Evolutionary conservation across 2,888 invertebrate genomes (phyloP).

Genomic region (Meliscaeva auricollis): DNA sequence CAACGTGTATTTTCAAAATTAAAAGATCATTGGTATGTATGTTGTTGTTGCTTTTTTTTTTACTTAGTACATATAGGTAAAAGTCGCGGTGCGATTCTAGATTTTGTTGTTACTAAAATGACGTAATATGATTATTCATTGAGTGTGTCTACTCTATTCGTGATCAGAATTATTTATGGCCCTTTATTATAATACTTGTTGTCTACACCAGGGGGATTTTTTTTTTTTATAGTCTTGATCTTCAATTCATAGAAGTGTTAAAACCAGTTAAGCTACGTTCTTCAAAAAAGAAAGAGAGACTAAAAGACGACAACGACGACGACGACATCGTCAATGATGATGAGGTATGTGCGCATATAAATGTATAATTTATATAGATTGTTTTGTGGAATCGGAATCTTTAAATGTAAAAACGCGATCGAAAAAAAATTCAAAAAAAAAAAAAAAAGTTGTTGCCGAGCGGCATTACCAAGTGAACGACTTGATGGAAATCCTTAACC

Average conservation of each 20-base stretch:
- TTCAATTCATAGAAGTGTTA: constrained; percentile 60
- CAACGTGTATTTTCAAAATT: constrained; percentile 52
- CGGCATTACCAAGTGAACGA: constrained; percentile 48
- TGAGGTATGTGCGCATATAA: not conserved
- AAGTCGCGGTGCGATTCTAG: constrained; percentile 24
- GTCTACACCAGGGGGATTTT: constrained; percentile 38
- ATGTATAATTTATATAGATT: not conserved
- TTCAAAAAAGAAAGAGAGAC: constrained; percentile 56
- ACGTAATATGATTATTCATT: constrained; percentile 71
- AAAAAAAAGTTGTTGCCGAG: constrained; percentile 61
- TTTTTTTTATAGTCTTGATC: constrained; percentile 13
- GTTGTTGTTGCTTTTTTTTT: not conserved
- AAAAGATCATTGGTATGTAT: constrained; percentile 21
- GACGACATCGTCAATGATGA: not conserved
- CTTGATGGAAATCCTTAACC: constrained; percentile 42
- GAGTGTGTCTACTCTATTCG: constrained; percentile 62
- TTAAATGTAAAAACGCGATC: constrained; percentile 64
- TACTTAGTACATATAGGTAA: not conserved
- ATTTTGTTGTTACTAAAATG: constrained; percentile 43
- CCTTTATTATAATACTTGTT: constrained; percentile 15
- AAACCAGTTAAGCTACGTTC: constrained; percentile 61
- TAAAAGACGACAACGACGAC: constrained; percentile 48
- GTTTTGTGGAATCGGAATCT: constrained; percentile 56
- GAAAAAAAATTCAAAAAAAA: not conserved
- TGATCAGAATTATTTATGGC: constrained; percentile 50